These are phyloP conservation scores for Cephus sareptanus DNA, from an alignment of 2,888 invertebrate species.

Conservation along the genomic window DNA sequence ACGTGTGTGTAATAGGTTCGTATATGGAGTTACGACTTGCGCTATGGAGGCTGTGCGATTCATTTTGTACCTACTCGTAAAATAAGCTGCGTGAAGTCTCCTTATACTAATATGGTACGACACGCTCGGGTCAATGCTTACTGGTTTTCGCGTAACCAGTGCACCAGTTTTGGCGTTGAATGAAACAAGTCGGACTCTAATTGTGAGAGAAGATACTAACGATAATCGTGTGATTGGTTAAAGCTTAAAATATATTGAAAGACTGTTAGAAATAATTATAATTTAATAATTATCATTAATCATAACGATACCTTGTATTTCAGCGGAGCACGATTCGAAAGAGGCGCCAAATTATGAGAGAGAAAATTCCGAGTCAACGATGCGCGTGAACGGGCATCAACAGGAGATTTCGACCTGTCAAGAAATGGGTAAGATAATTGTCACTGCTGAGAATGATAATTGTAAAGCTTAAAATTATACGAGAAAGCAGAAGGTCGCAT, in stretches of 20 bases:
- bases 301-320: background rate
- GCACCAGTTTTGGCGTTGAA: background rate
- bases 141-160: conserved; percentile 49
- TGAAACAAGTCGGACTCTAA: background rate
- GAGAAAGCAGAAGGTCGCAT: background rate
- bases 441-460: background rate
- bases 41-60: background rate
- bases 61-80: conserved; percentile 14
- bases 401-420: conserved; percentile 48
- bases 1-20: conserved; percentile 12
- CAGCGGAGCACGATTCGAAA: conserved; percentile 22
- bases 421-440: conserved; percentile 56
- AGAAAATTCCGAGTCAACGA: conserved; percentile 51
- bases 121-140: conserved; percentile 62
- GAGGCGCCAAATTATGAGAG: conserved; percentile 49
- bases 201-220: background rate
- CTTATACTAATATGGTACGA: conserved; percentile 58
- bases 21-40: conserved; percentile 21
- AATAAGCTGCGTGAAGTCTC: conserved; percentile 49
- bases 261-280: background rate
- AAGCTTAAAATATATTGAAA: background rate
- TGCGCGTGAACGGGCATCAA: conserved; percentile 62
- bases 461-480: background rate
- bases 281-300: background rate
- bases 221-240: background rate